Evolutionary conservation across 2,113 vertebrate genomes (phyloP).

Genomic region (Ascaphus truei): DNA sequence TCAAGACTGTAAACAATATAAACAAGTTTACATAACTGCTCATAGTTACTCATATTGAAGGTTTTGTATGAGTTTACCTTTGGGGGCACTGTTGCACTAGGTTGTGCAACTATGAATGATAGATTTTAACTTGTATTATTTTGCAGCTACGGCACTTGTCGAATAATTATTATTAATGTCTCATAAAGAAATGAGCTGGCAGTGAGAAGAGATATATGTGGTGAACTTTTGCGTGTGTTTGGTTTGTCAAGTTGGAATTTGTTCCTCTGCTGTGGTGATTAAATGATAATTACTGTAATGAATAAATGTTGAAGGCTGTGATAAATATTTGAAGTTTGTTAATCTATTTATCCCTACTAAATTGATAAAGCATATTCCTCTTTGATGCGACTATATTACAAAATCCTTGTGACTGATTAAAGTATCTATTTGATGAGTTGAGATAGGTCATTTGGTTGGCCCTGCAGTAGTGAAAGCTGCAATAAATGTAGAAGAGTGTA

Average conservation of each 20-base stretch:
- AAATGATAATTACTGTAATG: constrained; percentile 75
- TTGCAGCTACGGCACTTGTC: constrained; percentile 42
- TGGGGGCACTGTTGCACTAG: constrained; percentile 70
- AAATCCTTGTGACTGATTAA: constrained; percentile 53
- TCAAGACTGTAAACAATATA: no score
- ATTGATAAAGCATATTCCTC: constrained; percentile 71
- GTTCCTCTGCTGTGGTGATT: constrained; percentile 59
- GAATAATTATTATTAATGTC: constrained; percentile 49
- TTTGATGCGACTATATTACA: constrained; percentile 66
- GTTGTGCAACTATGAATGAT: constrained; percentile 22
- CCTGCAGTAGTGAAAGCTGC: constrained; percentile 55
- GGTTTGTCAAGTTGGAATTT: constrained; percentile 50
- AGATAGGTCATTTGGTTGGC: constrained; percentile 44
- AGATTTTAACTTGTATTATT: constrained; percentile 31
- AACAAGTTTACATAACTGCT: no score
- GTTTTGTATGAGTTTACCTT: constrained; percentile 45
- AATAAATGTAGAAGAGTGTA: constrained; percentile 53
- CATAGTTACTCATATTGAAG: no score
- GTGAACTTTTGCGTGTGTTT: constrained; percentile 40
- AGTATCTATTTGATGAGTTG: constrained; percentile 59
- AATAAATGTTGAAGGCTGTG: constrained; percentile 70
- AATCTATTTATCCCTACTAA: constrained; percentile 65
- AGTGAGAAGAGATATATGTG: constrained; percentile 41
- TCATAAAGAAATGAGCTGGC: constrained; percentile 39
- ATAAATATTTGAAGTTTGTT: constrained; percentile 65